Evolutionary conservation across 2,113 vertebrate species (phyloP).

Genomic region (Alosa alosa): DNA sequence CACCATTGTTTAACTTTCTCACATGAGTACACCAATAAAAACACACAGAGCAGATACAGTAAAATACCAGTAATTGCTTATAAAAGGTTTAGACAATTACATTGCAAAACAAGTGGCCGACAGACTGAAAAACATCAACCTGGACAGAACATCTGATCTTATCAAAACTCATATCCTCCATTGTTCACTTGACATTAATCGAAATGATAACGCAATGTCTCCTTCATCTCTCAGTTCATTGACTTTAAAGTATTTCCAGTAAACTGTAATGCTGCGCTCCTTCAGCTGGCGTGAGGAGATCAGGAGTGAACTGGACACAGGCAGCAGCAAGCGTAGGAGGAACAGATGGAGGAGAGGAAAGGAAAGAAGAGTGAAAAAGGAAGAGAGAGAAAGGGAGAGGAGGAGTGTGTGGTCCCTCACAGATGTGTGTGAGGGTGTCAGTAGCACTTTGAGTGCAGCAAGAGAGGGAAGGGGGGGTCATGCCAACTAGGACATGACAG

Average conservation of each 20-base stretch:
- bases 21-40: neutral
- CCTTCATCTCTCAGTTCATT: neutral
- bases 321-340: neutral
- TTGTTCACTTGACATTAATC: neutral
- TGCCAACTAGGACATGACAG: too few species aligned
- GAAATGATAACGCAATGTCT: neutral
- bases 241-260: neutral
- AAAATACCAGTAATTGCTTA: neutral
- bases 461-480: neutral
- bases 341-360: neutral
- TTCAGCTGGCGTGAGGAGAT: neutral
- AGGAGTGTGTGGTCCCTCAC: neutral
- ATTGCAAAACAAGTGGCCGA: neutral
- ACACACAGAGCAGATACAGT: neutral
- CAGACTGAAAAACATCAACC: neutral
- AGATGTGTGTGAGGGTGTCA: slow-evolving; percentile 7
- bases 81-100: neutral
- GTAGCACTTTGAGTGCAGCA: neutral
- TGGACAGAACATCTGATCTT: neutral
- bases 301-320: neutral
- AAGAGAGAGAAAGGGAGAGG: neutral
- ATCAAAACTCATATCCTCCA: neutral
- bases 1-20: neutral
- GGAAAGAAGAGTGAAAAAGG: neutral
- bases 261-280: neutral